Evolutionary conservation across 2,113 vertebrate genomes (phyloP), one percentile per base, ranked within the genome.

Genomic region (Zosterops japonicus): DNA sequence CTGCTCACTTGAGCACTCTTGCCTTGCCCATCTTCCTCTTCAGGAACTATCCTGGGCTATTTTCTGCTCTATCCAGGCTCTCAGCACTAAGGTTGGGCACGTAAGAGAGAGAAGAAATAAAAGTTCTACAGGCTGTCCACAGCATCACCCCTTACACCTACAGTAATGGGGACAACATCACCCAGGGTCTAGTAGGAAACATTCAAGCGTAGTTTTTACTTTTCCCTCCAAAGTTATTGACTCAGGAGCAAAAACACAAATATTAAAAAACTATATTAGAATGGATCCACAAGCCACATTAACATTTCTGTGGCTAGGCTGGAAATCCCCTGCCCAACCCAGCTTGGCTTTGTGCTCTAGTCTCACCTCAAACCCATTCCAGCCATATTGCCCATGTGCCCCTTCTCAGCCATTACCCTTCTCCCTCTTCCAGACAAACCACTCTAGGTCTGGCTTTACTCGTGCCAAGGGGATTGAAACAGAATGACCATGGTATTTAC

Each of bases 351-450:
- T 46, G 20, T 68, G 9, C 36, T 72, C 31, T 17, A 72, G 21
- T 33, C 14, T 18, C 24, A 44, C 29, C 6, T 16, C 33, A 77
- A 24, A 63, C 4, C 8, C 2, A 0, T 61, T 57, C 36, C 63
- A 70, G 36, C n/a, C 27, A 5, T 22, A 42, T 5, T 4, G 4
- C 24, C 39, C 46, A 21, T 0, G 1, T 22, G 17, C 21, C 15
- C 21, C 28, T 69, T 69, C 23, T 65, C 31, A 60, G 36, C 7
- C 14, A 52, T 56, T 39, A 69, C 21, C 5, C 14, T 87, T 89
- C n/a, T 68, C 8, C 11, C 12, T 11, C 10, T 47, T 61, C 55
- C 63, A 79, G 20, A 17, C 25, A 89, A 39, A 27, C 3, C 0
- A 1, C 41, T 56, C 36, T 13, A 15, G 13, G 6, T 9, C 33